phyloP scores from a whole-genome alignment of 2,797 vertebrate species.

The Oreochromis mossambicus region DNA sequence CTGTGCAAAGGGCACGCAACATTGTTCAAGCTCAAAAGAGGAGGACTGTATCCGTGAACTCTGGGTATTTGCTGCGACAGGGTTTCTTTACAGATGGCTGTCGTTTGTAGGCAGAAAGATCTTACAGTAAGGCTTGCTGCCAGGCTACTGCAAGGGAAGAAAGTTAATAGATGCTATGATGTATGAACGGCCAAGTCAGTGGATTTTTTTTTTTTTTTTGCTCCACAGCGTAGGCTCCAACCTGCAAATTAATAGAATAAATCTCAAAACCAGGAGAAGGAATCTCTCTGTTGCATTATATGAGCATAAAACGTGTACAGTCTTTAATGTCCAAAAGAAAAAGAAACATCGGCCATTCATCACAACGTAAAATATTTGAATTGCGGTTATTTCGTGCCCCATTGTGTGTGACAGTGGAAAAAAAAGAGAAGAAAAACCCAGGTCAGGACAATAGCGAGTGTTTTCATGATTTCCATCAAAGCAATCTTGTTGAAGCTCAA shows the following conservation, averaged over 20 bases:
- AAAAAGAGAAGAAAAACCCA: not conserved
- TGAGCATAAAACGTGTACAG: not conserved
- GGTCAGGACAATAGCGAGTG: constrained; percentile 11
- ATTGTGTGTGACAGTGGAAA: not conserved
- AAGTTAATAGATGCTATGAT: constrained; percentile 3
- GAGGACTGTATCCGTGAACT: not conserved
- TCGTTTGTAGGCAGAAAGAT: not conserved
- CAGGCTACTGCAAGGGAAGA: not conserved
- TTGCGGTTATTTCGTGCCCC: not conserved
- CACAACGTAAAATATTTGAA: not conserved
- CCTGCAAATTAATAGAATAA: not conserved
- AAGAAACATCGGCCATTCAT: not conserved
- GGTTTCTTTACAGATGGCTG: not conserved
- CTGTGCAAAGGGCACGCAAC: constrained; percentile 7
- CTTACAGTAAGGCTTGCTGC: not conserved
- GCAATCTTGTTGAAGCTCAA: constrained; percentile 14
- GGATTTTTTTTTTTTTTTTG: not conserved
- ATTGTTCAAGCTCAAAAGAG: not conserved
- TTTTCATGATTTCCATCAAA: constrained; percentile 37
- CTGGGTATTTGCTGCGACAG: not conserved
- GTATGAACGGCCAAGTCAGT: not conserved
- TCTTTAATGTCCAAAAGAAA: not conserved
- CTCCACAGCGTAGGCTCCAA: not conserved
- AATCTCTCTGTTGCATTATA: not conserved
- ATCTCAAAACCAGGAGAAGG: not conserved